Evolutionary conservation across 2,113 vertebrate species (phyloP).

Genomic region (Cynocephalus volans): DNA sequence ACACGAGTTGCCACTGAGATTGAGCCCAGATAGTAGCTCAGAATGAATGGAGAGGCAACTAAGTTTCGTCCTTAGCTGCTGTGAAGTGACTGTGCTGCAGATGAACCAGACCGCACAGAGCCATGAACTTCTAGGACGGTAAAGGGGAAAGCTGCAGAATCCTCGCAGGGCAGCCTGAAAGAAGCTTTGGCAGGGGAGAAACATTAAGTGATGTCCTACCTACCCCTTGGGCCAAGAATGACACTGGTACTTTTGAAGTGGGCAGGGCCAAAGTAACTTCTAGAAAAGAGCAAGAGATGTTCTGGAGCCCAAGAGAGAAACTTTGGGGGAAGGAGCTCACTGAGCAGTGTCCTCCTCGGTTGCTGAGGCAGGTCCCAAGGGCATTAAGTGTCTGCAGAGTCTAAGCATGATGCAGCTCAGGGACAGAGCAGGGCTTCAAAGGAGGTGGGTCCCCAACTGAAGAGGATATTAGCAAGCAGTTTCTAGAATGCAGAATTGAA

Average conservation of each 20-base stretch:
- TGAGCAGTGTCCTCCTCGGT: neutral
- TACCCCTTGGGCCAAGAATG: neutral
- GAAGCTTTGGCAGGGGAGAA: accelerated
- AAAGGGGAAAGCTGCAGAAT: neutral
- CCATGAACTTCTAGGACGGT: neutral
- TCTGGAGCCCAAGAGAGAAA: neutral
- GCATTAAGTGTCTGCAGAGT: neutral
- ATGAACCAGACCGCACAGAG: neutral
- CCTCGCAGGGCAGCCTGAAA: neutral
- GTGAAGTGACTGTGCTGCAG: too few species aligned
- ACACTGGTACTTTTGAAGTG: neutral
- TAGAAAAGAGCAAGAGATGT: neutral
- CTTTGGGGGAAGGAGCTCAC: too few species aligned
- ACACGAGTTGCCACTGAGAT: neutral
- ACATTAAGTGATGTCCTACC: neutral
- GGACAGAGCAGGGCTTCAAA: neutral
- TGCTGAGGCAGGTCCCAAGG: neutral
- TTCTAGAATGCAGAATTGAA: neutral
- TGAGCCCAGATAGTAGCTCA: neutral
- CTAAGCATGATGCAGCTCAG: neutral
- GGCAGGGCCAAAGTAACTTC: neutral
- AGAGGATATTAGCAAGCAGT: neutral
- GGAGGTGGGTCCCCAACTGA: neutral
- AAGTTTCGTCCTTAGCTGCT: neutral
- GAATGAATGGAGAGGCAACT: slow-evolving; percentile 9